Base-by-base conservation (phyloP, 2,888 invertebrate species). In the Agrypnus murinus region DNA sequence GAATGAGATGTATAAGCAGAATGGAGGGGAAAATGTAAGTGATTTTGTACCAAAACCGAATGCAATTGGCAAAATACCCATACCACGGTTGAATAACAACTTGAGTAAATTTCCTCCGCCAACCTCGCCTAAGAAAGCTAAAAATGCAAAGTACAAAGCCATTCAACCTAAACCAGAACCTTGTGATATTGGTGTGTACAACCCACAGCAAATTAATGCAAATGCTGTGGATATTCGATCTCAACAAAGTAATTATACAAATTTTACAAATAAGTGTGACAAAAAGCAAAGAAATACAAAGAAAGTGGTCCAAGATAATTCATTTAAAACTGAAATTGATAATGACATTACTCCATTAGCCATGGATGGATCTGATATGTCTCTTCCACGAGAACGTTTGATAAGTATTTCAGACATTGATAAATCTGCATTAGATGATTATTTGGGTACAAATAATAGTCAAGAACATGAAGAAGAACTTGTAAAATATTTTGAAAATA, bases 401-500 rank as follows among this genome's bases (percentile, higher is more conserved):
- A 91, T 92, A 77, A 92, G 92, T 83, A 91, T 94, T 77, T 92
- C 92, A 81, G 92, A 92, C 77, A 91, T 94, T 81, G 93, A 93
- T 83, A 92, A 93, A 78, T 93, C 94, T 84, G 93, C 92, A 73
- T 86, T 95, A 74, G 94, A 94, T 83, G 94, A 94, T 85, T 95
- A 94, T 83, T 87, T 95, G 75, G 92, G 92, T 75, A 93, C 92
- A 73, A 90, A 90, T 76, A 92, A 91, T 84, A 91, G 91, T 46
- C 93, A 94, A 81, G 93, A 93, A 80, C 93, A 93, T 81, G 95
- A 95, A 84, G 94, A 94, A 81, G 95, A 95, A 86, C 86, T 95
- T 78, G 88, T 94, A 83, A 93, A 94, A 86, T 95, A 95, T 86
- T 95, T 95, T 85, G 92, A 90, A 75, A 90, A 90, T 72, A 86